Percentiles rank a stretch among this genome's conserved stretches.
These are phyloP conservation scores for Myoxocephalus aenaeus DNA, from an alignment of 2,797 vertebrate species.

Conservation along the genomic window DNA sequence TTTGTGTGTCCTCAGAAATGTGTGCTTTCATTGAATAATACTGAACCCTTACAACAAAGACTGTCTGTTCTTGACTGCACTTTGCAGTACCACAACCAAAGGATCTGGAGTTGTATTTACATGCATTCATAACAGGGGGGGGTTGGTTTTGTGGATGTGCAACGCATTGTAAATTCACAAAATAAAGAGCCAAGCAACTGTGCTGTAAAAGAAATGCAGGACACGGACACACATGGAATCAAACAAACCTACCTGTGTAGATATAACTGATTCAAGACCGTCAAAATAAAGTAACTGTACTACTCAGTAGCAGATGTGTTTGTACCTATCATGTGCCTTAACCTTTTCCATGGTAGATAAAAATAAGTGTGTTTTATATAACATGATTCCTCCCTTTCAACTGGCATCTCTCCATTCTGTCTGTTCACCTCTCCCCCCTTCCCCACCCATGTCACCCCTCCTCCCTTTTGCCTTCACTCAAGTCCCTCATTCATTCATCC, in stretches of 20 bases:
- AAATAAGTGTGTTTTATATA: slow-evolving; percentile 91
- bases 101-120: slow-evolving; percentile 73
- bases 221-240: slow-evolving; percentile 65
- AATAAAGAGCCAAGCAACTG: slow-evolving; percentile 59
- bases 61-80: slow-evolving; percentile 77
- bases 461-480: slow-evolving; percentile 30
- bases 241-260: slow-evolving; percentile 82
- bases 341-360: slow-evolving; percentile 95
- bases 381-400: slow-evolving; percentile 72
- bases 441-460: slow-evolving; percentile 59
- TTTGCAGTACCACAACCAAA: slow-evolving; percentile 82
- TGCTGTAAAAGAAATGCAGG: slow-evolving; percentile 61
- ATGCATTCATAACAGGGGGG: slow-evolving; percentile 36
- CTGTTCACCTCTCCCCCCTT: slow-evolving; percentile 32
- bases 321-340: slow-evolving; percentile 99
- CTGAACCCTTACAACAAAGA: slow-evolving; percentile 55
- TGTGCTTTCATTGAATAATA: slow-evolving; percentile 74
- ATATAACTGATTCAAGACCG: slow-evolving; percentile 82
- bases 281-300: slow-evolving; percentile 86
- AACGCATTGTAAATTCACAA: slow-evolving; percentile 69
- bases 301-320: slow-evolving; percentile 94
- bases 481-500: slow-evolving; percentile 63
- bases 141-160: slow-evolving; percentile 62
- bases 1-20: slow-evolving; percentile 76
- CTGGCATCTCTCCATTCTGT: slow-evolving; percentile 58